phyloP scores from a whole-genome alignment of 2,888 invertebrate species.

The Chesias legatella region DNA sequence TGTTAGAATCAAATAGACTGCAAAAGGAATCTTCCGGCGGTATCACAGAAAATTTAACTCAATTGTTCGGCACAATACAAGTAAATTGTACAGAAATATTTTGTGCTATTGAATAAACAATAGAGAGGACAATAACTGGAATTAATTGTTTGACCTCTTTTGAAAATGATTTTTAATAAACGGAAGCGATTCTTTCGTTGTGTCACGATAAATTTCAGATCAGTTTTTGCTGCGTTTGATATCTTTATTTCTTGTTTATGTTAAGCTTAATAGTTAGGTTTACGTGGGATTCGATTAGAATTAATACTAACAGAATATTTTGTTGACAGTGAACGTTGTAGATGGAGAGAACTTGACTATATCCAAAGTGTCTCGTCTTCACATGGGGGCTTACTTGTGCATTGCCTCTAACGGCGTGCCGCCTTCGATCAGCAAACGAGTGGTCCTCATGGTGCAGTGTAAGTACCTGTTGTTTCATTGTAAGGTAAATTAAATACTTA shows the following conservation, averaged over 20 bases:
- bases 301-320: neutral
- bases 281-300: neutral
- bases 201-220: slow-evolving; percentile 15
- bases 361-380: slow-evolving; percentile 92
- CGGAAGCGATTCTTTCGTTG: slow-evolving; percentile 19
- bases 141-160: slow-evolving; percentile 26
- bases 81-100: slow-evolving; percentile 46
- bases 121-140: slow-evolving; percentile 27
- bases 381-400: slow-evolving; percentile 96
- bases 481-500: too few species aligned
- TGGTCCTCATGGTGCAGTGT: slow-evolving; percentile 91
- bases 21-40: slow-evolving; percentile 36
- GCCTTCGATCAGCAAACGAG: slow-evolving; percentile 92
- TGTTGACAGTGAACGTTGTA: slow-evolving; percentile 89
- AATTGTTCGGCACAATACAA: slow-evolving; percentile 56
- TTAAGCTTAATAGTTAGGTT: neutral
- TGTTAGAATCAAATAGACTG: slow-evolving; percentile 41
- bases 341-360: slow-evolving; percentile 93
- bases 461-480: too few species aligned
- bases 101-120: slow-evolving; percentile 51
- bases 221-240: slow-evolving; percentile 14
- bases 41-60: slow-evolving; percentile 33
- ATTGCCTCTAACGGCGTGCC: slow-evolving; percentile 96
- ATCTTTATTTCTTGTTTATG: slow-evolving; percentile 4
- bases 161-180: slow-evolving; percentile 23